phyloP scores from a whole-genome alignment of 2,113 vertebrate genomes.

The Mungos mungo region DNA sequence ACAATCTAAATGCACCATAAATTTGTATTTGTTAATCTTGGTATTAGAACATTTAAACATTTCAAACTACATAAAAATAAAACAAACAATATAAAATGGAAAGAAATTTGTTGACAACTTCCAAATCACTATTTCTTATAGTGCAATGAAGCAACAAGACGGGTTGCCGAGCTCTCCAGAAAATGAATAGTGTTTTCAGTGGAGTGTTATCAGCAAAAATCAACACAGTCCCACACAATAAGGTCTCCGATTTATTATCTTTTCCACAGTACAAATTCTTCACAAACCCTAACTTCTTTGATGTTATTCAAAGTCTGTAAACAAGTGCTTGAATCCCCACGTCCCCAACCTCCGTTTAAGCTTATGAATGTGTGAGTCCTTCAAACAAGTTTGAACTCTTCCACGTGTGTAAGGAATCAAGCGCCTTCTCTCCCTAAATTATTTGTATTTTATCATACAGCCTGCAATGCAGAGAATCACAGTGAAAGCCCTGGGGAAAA shows the following conservation, averaged over 20 bases:
- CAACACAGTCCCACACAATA: constrained; percentile 83
- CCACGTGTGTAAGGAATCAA: constrained; percentile 83
- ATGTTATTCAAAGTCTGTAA: constrained; percentile 84
- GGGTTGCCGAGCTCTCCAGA: constrained; percentile 71
- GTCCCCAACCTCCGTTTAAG: constrained; percentile 63
- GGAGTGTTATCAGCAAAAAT: constrained; percentile 77
- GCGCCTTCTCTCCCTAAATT: constrained; percentile 81
- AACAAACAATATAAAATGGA: constrained; percentile 85
- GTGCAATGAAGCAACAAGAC: constrained; percentile 77
- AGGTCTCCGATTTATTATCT: constrained; percentile 91
- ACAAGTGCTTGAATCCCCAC: constrained; percentile 81
- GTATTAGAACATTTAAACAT: constrained; percentile 82
- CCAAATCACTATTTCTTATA: constrained; percentile 75
- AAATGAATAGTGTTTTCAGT: constrained; percentile 72
- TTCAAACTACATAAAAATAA: constrained; percentile 86
- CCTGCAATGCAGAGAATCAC: constrained; percentile 91
- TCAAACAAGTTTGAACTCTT: constrained; percentile 81
- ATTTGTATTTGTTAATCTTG: constrained; percentile 84
- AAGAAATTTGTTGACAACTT: constrained; percentile 81
- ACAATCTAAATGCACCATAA: constrained; percentile 81
- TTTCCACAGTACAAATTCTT: constrained; percentile 93
- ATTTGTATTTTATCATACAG: constrained; percentile 83
- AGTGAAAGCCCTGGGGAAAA: constrained; percentile 95
- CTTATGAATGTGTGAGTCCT: constrained; percentile 83
- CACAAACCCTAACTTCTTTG: constrained; percentile 88